A percentile compares a stretch with the other conserved stretches of the same genome.
These are phyloP conservation scores for Chionomys nivalis DNA, from an alignment of 2,113 vertebrate species.

Conservation along the genomic window DNA sequence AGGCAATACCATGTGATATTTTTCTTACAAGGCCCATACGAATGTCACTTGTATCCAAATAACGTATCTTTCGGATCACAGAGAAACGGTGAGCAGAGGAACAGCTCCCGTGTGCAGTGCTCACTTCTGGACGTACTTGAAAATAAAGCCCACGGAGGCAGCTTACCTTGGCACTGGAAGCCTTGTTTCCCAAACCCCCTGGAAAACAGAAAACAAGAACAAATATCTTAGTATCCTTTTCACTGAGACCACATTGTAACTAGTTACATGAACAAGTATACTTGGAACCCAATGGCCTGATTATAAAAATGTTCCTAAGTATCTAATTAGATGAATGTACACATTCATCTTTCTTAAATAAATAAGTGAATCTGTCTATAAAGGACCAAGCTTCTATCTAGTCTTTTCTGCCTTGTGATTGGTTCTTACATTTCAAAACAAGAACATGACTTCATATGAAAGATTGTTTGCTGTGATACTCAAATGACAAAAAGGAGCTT, in stretches of 20 bases:
- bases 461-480: not conserved
- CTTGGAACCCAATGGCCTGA: conserved; percentile 61
- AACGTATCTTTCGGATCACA: conserved; percentile 9
- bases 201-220: conserved; percentile 71
- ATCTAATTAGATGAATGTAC: not conserved
- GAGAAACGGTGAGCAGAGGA: conserved; percentile 17
- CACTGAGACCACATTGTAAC: not conserved
- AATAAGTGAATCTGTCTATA: not conserved
- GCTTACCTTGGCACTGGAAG: conserved; percentile 91
- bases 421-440: conserved; percentile 6
- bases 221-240: conserved; percentile 72
- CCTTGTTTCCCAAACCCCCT: conserved; percentile 91
- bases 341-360: not conserved
- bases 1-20: conserved; percentile 27
- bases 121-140: conserved; percentile 57
- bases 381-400: not conserved
- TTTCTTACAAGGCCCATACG: not conserved
- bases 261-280: conserved; percentile 34
- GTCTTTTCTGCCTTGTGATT: not conserved
- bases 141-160: conserved; percentile 6
- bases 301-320: not conserved
- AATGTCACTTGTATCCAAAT: conserved; percentile 47
- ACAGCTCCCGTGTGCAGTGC: not conserved
- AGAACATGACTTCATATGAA: not conserved
- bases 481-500: not conserved